Evolutionary conservation across 2,888 invertebrate genomes (phyloP).

Genomic region (Sarcophaga subvicina): DNA sequence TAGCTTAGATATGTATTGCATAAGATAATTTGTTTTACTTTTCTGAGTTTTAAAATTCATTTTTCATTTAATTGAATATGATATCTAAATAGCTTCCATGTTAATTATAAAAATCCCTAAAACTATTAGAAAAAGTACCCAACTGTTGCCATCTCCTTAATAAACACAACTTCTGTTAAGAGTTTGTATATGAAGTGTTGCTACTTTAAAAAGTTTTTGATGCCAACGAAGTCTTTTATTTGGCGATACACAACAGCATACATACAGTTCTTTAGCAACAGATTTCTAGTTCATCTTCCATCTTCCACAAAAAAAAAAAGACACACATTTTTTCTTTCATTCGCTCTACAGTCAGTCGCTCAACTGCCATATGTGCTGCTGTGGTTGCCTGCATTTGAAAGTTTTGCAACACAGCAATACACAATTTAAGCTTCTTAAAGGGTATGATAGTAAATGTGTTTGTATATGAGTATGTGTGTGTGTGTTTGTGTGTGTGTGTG

Average conservation of each 20-base stretch:
- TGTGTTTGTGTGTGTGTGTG: neutral
- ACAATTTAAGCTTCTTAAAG: constrained; percentile 60
- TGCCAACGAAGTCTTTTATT: no score
- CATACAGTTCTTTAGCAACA: neutral
- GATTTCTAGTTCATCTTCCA: constrained; percentile 10
- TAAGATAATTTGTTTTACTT: no score
- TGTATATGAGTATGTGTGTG: neutral
- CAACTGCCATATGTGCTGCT: neutral
- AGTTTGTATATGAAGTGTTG: no score
- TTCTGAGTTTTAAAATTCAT: no score
- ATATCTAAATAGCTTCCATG: no score
- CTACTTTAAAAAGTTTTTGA: no score
- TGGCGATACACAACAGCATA: neutral
- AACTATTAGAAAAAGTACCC: no score
- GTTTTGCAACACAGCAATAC: constrained; percentile 26
- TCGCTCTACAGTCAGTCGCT: neutral
- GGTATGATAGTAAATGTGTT: neutral
- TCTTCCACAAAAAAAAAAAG: no score
- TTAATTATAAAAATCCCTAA: neutral
- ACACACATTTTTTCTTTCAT: neutral
- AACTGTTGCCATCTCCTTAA: no score
- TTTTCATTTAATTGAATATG: no score
- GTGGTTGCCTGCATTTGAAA: neutral
- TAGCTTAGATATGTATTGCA: no score
- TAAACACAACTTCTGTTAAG: no score